These are phyloP conservation scores for Pecten maximus DNA, from an alignment of 2,888 invertebrate species.

Conservation along the genomic window DNA sequence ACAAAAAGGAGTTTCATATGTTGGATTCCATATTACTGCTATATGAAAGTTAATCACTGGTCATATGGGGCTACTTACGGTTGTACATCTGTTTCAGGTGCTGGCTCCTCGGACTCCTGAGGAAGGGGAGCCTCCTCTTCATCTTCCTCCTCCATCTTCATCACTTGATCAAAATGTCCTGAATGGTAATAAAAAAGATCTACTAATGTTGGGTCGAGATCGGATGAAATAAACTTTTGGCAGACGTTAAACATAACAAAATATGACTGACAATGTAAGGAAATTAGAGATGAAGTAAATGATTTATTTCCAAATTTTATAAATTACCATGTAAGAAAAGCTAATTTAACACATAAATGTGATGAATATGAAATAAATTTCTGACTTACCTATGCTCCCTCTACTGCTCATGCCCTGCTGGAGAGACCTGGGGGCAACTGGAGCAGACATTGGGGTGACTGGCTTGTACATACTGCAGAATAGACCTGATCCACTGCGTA, in stretches of 20 bases:
- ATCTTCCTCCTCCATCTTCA: conserved; percentile 29
- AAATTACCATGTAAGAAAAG: not conserved
- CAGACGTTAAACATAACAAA: not conserved
- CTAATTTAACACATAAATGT: not conserved
- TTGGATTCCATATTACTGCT: too few species aligned
- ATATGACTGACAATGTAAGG: not conserved
- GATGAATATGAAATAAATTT: not conserved
- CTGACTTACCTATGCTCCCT: not conserved
- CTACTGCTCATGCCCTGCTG: conserved; percentile 44
- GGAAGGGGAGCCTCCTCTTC: conserved; percentile 39
- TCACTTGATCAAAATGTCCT: conserved; percentile 40
- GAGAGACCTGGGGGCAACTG: conserved; percentile 71
- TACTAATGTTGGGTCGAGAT: not conserved
- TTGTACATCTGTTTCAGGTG: conserved; percentile 82
- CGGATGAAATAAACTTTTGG: not conserved
- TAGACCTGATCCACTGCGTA: conserved; percentile 93
- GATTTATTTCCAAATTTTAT: not conserved
- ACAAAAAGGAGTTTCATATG: too few species aligned
- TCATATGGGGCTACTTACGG: conserved; percentile 80
- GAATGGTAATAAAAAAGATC: not conserved
- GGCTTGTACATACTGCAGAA: conserved; percentile 85
- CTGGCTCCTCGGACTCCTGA: conserved; percentile 66
- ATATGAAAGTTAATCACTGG: too few species aligned
- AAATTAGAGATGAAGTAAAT: not conserved
- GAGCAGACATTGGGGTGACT: conserved; percentile 80